Base-by-base conservation (phyloP, 2,113 vertebrate species). In the Chaetorhynchus papuensis region DNA sequence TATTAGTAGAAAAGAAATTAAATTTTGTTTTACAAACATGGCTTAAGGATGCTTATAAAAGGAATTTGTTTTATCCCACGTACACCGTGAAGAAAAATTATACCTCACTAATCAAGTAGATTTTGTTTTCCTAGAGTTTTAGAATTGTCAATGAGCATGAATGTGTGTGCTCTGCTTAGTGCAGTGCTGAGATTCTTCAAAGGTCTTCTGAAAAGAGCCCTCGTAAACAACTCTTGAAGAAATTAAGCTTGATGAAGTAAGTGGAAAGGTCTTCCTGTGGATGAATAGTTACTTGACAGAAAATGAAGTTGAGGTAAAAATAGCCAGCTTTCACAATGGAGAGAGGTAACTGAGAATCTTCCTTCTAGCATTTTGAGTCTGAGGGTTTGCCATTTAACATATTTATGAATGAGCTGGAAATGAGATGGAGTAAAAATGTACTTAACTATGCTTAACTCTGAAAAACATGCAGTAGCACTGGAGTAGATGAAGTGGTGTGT, bases 241-340 rank as follows among this genome's bases (percentile, higher is more conserved):
- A 95, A 96, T 94, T 96, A 95, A 83, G 35, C 79, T 96, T 94
- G 96, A 93, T 96, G 85, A 93, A 90, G 27, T 89, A 90, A 63
- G 83, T 90, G 68, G 63, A 76, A 88, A 76, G 45, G 41, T 76
- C 53, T 93, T 96, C 63, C 83, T 77, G 75, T 60, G 19, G 56
- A 35, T 84, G 56, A 87, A 83, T 68, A 63, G 45, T 89, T 91
- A 53, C 68, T 75, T 91, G 39, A 35, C 11, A 82, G 70, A 74
- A 93, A 94, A 91, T 71, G 14, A 95, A 75, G 33, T 13, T 84
- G 60, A 52, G 22, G 42, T 89, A 94, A 91, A 96, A 94, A 78
- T 44, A 83, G 23, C 61, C 59, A 53, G 21, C 60, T 71, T 89
- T 91, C 42, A 81, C 52, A 78, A 39, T 31, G 35, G 54, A 54